Base-by-base conservation (phyloP, 2,888 invertebrate genomes). In the Andrena bicolor region DNA sequence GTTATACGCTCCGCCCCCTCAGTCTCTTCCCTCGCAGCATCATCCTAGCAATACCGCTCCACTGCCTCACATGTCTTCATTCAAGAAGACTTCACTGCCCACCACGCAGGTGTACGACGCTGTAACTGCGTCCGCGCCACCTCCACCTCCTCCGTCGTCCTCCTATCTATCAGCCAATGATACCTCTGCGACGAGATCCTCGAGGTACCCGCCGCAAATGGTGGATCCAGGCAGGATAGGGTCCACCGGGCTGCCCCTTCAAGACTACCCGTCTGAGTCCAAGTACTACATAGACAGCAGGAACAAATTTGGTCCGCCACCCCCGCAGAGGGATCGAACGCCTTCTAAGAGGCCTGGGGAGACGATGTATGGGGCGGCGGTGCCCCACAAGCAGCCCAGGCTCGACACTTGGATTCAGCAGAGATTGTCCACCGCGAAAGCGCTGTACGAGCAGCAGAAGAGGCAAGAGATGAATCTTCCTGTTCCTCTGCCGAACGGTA, bases 331-430 rank as follows among this genome's bases (percentile, higher is more conserved):
- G 88, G 88, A 93, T 88, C 74, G 94, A 80, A 66, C 91, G 84
- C 85, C 92, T 81, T n/a, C 86, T 61, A 90, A 95, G 84, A 92
- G 95, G 76, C 89, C 93, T 0, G 91, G 92, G 0, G 93, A 93
- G 35, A 48, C 91, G 0, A 85, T 90, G 7, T 92, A 93, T 35
- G 89, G 92, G 0, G 85, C 91, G 1, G 92, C 94, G 0, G 91
- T 92, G 0, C 90, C 91, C 3, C 94, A 92, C 77, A 95, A 95
- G 90, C 93, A 95, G 48, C 93, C 95, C 0, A 94, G 95, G 85
- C 91, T 94, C 3, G 95, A 95, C 84, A 92, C 94, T 4, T 95
- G 95, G 89, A 95, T 95, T 58, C 95, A 95, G 83, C 95, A 95
- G 88, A 94, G 94, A 77, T 90, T 95, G 20, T 94, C 94, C 20